Evolutionary conservation across 2,888 invertebrate genomes (phyloP), one percentile per base, ranked within the genome.

Genomic region (Drosophila algonquin): DNA sequence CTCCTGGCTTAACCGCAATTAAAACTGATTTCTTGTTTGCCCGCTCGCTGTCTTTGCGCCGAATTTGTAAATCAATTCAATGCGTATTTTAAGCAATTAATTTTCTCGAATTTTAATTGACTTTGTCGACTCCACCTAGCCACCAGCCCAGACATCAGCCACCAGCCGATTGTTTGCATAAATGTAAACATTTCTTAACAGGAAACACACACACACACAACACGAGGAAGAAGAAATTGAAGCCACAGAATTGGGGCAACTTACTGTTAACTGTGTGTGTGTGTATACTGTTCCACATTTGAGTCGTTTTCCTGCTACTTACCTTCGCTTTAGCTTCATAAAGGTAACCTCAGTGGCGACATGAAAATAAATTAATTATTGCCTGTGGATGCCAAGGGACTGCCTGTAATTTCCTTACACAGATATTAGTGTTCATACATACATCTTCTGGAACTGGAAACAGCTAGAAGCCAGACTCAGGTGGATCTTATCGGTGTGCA

Each of bases 11-110:
- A 75, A 76, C 81, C 83, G 77, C 85, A 88, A 85, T 85, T 86
- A 86, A 85, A 81, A 78, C 77, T 75, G 83, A 85, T 86, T 83
- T 87, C 80, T 79, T 82, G 86, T 76, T 71, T 72, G 79, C 81
- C 75, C 78, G 75, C 78, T 85, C n/a, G 18, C 18, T n/a, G 87
- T 87, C 87, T 74, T 84, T 85, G 68, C 76, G 68, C 76, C 53
- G 80, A 84, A 87, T 87, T 87, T 81, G 83, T 81, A 85, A 84
- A 87, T 85, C 83, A 84, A 84, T 84, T 87, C 80, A 59, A 71
- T 76, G 78, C 68, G 80, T 81, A 79, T 80, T 78, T 87, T 74
- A 74, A 78, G 78, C 87, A 84, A 87, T 85, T 84, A 84, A 81
- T 78, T 84, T 80, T 54, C 67, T 61, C 72, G 70, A 60, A 81